A percentile compares a stretch with the other conserved stretches of the same genome.
These are phyloP conservation scores for Hucho hucho DNA, from an alignment of 2,113 vertebrate genomes.

Conservation along the genomic window DNA sequence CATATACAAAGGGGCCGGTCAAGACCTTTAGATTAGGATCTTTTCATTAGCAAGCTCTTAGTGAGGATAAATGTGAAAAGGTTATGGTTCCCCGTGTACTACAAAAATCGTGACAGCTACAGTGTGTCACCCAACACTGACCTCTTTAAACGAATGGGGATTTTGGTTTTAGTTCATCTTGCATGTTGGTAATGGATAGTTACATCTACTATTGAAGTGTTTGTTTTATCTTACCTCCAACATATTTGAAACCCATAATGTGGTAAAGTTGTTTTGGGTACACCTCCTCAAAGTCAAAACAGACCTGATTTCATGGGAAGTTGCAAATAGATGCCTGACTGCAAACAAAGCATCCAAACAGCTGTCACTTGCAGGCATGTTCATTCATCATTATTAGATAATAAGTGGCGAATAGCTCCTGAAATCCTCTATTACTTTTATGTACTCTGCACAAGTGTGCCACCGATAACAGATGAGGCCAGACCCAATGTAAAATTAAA, in stretches of 20 bases:
- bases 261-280: slow-evolving; percentile 11
- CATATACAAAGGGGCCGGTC: not conserved
- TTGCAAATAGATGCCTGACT: slow-evolving; percentile 52
- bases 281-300: slow-evolving; percentile 54
- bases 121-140: not conserved
- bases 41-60: not conserved
- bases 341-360: slow-evolving; percentile 66
- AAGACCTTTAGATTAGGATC: slow-evolving; percentile 14
- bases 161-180: not conserved
- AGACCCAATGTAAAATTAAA: slow-evolving; percentile 63
- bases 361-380: slow-evolving; percentile 70
- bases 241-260: not conserved
- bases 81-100: not conserved
- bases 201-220: not conserved
- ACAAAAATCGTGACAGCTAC: not conserved
- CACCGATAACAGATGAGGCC: slow-evolving; percentile 71
- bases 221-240: not conserved
- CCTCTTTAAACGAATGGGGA: not conserved
- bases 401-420: slow-evolving; percentile 71
- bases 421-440: slow-evolving; percentile 72
- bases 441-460: slow-evolving; percentile 63
- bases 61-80: not conserved
- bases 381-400: slow-evolving; percentile 81
- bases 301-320: slow-evolving; percentile 49
- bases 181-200: not conserved